Conservation (phyloP, 2,888 invertebrate species). For the Holacanthella duospinosa region DNA sequence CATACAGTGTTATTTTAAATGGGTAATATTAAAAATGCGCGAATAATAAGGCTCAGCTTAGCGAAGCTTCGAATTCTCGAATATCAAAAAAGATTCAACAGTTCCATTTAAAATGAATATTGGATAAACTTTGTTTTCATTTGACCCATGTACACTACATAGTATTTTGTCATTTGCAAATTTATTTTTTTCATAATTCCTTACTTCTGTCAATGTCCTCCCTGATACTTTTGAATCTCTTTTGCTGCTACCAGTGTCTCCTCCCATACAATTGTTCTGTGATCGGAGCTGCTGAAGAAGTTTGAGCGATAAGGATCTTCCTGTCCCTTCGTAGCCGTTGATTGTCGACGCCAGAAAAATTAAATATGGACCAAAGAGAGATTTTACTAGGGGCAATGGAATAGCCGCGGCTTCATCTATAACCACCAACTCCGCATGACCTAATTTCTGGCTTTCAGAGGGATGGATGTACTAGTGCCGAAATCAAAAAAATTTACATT, state of each 20-base stretch:
- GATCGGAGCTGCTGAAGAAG: slow-evolving; percentile 74
- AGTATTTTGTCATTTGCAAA: not conserved
- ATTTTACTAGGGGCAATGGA: slow-evolving; percentile 81
- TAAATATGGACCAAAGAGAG: slow-evolving; percentile 78
- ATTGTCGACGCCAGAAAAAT: slow-evolving; percentile 94
- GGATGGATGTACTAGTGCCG: slow-evolving; percentile 82
- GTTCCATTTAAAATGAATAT: too few species aligned
- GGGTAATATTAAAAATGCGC: too few species aligned
- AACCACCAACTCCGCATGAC: slow-evolving; percentile 86
- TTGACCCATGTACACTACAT: too few species aligned
- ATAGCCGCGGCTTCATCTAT: slow-evolving; percentile 99
- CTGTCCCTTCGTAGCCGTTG: slow-evolving; percentile 97
- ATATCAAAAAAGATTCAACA: too few species aligned
- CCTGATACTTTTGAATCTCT: slow-evolving; percentile 46
- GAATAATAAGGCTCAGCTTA: too few species aligned
- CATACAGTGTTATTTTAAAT: too few species aligned
- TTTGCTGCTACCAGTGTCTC: slow-evolving; percentile 39
- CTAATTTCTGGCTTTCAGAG: slow-evolving; percentile 72
- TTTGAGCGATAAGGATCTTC: slow-evolving; percentile 87
- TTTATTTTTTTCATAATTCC: slow-evolving; percentile 12
- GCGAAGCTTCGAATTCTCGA: too few species aligned
- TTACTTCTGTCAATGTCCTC: slow-evolving; percentile 50
- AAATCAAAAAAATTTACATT: not conserved
- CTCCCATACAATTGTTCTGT: slow-evolving; percentile 38
- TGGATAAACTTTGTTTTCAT: too few species aligned